Conservation (phyloP, 2,888 invertebrate species). For the Allygus modestus region DNA sequence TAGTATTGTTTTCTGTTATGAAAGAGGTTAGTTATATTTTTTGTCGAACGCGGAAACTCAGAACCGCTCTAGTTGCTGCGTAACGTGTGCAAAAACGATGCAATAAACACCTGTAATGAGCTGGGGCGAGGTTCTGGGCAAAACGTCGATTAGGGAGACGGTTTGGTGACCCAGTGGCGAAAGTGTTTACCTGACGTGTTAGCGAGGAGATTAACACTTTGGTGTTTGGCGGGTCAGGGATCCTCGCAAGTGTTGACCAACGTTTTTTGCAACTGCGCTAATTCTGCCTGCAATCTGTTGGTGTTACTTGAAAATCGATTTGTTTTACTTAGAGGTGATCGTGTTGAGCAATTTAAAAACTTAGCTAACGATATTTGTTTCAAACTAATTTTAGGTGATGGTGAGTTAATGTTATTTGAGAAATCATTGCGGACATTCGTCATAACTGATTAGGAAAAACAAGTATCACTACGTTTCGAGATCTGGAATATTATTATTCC, state of each 20-base stretch:
- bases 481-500: no score
- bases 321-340: no score
- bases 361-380: no score
- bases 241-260: neutral
- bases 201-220: neutral
- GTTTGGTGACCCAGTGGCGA: neutral
- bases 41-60: constrained; percentile 16
- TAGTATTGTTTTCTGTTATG: constrained; percentile 2
- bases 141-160: neutral
- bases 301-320: no score
- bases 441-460: no score
- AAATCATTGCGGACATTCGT: no score
- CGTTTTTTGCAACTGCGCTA: neutral
- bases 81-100: constrained; percentile 20
- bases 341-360: no score
- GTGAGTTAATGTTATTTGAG: no score
- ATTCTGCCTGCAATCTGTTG: no score
- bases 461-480: no score
- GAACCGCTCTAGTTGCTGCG: constrained; percentile 12
- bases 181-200: constrained; percentile 1
- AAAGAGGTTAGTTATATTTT: constrained; percentile 28
- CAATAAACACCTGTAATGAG: neutral
- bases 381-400: no score
- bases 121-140: neutral
- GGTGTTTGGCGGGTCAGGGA: neutral